Conservation (phyloP, 1,140 invertebrate genomes). For the Ceratina calcarata region DNA sequence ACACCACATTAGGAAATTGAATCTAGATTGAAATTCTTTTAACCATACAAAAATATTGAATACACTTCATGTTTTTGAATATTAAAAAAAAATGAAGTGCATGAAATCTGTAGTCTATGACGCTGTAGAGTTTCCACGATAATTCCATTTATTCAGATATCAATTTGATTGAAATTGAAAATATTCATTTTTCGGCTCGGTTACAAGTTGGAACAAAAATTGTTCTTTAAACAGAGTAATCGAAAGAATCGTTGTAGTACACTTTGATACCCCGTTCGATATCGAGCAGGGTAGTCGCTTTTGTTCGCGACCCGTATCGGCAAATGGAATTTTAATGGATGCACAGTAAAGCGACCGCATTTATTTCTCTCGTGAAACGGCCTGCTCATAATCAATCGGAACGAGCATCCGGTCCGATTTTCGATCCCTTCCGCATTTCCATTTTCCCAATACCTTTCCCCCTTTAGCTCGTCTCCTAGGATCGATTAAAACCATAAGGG, state of each 20-base stretch:
- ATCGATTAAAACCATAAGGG: conserved; percentile 19
- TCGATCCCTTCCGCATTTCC: conserved; percentile 12
- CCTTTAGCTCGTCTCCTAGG: neutral
- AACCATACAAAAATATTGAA: no score
- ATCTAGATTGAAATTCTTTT: no score
- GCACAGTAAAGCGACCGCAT: conserved; percentile 40
- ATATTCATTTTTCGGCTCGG: neutral
- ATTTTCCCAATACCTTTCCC: neutral
- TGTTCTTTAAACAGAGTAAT: conserved; percentile 32
- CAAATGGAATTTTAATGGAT: conserved; percentile 64
- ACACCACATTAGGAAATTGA: no score
- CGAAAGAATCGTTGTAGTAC: conserved; percentile 28
- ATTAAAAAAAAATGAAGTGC: no score
- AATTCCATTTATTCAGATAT: no score
- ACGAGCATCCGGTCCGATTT: conserved; percentile 49
- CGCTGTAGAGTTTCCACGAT: no score
- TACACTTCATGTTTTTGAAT: no score
- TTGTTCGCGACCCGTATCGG: conserved; percentile 42
- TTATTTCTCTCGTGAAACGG: conserved; percentile 50
- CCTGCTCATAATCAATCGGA: conserved; percentile 55
- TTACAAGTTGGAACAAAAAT: neutral
- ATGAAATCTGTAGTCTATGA: no score
- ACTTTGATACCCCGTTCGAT: conserved; percentile 23
- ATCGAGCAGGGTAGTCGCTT: conserved; percentile 42
- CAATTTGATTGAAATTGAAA: no score